Percentiles rank a stretch among this genome's conserved stretches.
Conservation (phyloP, 2,113 vertebrate genomes). For the Meleagris gallopavo region DNA sequence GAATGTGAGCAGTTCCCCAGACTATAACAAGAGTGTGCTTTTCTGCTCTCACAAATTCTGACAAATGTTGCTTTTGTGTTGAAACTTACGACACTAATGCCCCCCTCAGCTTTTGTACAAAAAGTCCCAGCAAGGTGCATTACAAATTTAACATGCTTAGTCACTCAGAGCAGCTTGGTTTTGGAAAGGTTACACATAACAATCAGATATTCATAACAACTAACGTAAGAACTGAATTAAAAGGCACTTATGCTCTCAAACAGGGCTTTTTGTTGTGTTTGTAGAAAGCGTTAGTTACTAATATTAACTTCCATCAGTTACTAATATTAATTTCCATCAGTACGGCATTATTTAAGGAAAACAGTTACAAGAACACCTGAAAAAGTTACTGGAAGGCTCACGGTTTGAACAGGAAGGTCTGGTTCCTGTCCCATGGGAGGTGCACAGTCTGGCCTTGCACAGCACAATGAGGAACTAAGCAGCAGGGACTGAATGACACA, state of each 20-base stretch:
- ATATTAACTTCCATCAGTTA: neutral
- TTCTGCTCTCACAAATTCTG: neutral
- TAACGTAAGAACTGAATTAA: neutral
- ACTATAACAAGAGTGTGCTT: neutral
- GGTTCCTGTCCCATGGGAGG: neutral
- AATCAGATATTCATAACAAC: neutral
- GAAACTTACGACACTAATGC: neutral
- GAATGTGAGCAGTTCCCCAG: neutral
- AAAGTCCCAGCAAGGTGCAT: neutral
- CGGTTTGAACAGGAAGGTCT: neutral
- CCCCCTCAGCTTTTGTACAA: rapidly evolving
- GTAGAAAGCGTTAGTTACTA: neutral
- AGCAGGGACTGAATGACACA: neutral
- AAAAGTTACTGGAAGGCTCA: neutral
- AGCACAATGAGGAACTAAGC: neutral
- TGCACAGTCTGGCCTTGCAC: neutral
- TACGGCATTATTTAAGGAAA: neutral
- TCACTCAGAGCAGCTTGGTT: neutral
- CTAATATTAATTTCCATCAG: neutral
- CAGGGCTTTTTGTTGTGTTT: neutral
- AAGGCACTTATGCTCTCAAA: neutral
- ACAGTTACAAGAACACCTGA: neutral
- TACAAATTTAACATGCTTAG: neutral
- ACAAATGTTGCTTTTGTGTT: neutral
- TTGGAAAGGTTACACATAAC: neutral